Evolutionary conservation across 2,888 invertebrate genomes (phyloP).

Genomic region (Bombylius major): DNA sequence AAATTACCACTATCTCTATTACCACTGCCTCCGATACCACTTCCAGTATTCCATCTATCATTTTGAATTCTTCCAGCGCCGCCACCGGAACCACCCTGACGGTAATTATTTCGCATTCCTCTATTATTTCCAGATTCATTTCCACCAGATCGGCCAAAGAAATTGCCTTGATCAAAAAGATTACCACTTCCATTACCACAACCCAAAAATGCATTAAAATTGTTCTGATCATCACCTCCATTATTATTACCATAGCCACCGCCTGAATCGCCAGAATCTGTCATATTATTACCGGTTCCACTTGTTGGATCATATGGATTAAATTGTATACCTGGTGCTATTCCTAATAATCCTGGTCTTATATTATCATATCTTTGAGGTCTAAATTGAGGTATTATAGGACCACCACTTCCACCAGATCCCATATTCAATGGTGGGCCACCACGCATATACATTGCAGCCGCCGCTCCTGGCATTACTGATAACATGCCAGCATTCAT

Average conservation of each 20-base stretch:
- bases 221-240: constrained; percentile 27
- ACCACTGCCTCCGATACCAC: neutral
- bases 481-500: neutral
- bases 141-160: constrained; percentile 17
- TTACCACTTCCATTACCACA: constrained; percentile 39
- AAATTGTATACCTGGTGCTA: constrained; percentile 39
- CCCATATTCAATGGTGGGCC: constrained; percentile 23
- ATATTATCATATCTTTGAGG: constrained; percentile 20
- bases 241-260: constrained; percentile 29
- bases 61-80: constrained; percentile 6
- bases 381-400: neutral
- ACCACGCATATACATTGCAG: constrained; percentile 21
- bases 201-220: constrained; percentile 24
- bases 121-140: neutral
- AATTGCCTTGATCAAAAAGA: constrained; percentile 21
- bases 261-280: constrained; percentile 30
- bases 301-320: constrained; percentile 33
- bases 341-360: constrained; percentile 45
- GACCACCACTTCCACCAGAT: neutral
- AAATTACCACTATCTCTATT: neutral
- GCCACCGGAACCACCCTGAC: constrained; percentile 6
- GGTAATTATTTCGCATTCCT: constrained; percentile 12
- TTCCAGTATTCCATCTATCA: neutral
- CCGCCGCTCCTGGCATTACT: constrained; percentile 5
- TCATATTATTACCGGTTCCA: constrained; percentile 25